phyloP scores from a whole-genome alignment of 2,113 vertebrate genomes.

The Procavia capensis region DNA sequence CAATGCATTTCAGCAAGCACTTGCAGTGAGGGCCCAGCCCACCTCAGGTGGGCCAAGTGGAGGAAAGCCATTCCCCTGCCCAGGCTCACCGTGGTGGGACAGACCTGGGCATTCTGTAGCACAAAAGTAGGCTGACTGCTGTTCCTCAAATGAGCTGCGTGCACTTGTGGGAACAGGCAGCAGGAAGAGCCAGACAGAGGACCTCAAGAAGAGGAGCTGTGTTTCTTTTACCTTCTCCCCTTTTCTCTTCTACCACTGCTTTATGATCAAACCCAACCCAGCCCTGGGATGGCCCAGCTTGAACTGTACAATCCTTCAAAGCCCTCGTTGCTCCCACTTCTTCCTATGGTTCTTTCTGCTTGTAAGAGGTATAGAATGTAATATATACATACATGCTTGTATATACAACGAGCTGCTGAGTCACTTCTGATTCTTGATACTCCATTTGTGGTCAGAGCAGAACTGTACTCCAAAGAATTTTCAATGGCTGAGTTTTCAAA shows the following conservation, averaged over 20 bases:
- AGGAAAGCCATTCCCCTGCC: not conserved
- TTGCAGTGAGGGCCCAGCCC: not conserved
- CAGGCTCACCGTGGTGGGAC: not conserved
- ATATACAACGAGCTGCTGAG: not conserved
- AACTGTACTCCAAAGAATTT: not conserved
- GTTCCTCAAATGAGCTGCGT: rapidly evolving
- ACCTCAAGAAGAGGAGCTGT: not conserved
- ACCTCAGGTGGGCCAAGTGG: not conserved
- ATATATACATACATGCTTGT: not conserved
- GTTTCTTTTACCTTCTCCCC: not conserved
- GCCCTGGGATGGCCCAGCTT: not conserved
- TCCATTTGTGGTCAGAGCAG: not conserved
- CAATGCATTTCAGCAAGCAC: slow-evolving; percentile 30
- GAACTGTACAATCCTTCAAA: not conserved
- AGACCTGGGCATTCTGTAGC: not conserved
- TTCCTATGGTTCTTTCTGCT: not conserved
- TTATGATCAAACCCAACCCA: not conserved
- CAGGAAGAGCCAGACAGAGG: not conserved
- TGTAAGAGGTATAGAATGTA: not conserved
- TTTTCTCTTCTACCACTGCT: not conserved
- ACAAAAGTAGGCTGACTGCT: not conserved
- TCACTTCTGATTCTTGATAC: not conserved
- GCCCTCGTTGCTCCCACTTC: not conserved
- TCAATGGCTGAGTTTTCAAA: not conserved
- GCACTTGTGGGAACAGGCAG: not conserved